phyloP scores from a whole-genome alignment of 2,797 vertebrate genomes.

The Neopelma chrysocephalum region DNA sequence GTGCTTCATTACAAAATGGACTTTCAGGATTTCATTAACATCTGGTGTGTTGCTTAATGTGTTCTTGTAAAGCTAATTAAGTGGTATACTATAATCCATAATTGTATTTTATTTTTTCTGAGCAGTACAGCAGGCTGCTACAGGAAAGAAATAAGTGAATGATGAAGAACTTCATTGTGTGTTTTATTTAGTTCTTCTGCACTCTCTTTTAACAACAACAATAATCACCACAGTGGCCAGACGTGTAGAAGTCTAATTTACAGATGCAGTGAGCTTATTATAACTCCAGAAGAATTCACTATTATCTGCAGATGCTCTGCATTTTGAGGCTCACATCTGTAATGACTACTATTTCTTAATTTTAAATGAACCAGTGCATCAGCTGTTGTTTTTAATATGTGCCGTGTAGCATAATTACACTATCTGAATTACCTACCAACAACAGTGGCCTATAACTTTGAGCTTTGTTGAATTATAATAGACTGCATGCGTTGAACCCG shows the following conservation, averaged over 20 bases:
- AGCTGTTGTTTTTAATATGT: background rate
- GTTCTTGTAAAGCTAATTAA: slow-evolving; percentile 44
- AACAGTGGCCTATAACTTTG: background rate
- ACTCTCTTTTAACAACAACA: background rate
- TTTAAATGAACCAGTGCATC: background rate
- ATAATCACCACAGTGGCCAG: background rate
- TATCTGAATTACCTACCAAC: background rate
- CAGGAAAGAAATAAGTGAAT: background rate
- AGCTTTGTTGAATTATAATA: background rate
- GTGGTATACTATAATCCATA: background rate
- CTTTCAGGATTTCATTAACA: slow-evolving; percentile 42
- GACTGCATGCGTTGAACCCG: background rate
- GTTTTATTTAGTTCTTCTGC: background rate
- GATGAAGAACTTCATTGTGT: background rate
- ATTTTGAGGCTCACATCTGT: background rate
- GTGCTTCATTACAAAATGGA: slow-evolving; percentile 23
- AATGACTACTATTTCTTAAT: background rate
- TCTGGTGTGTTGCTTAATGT: slow-evolving; percentile 10
- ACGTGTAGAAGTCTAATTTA: background rate
- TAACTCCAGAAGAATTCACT: background rate
- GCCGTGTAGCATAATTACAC: background rate
- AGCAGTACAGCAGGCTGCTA: background rate
- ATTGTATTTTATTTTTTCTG: slow-evolving; percentile 13
- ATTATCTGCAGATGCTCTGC: background rate
- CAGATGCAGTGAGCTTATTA: background rate